Evolutionary conservation across 2,797 vertebrate genomes (phyloP).

Genomic region (Pseudotriccus pelzelni): DNA sequence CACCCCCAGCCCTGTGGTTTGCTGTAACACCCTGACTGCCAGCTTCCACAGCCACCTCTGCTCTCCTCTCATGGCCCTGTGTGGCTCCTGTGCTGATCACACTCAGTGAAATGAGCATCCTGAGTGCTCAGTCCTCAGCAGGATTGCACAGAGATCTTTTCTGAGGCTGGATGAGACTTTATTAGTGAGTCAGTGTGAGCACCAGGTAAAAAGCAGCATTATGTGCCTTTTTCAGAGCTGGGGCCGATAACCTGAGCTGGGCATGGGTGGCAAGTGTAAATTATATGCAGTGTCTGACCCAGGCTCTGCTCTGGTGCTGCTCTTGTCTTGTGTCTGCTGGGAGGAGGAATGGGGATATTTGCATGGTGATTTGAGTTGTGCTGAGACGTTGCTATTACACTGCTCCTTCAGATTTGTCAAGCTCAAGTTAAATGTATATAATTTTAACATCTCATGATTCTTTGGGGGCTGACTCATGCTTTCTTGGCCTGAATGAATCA

Average conservation of each 20-base stretch:
- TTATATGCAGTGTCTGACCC: background rate
- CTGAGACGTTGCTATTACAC: background rate
- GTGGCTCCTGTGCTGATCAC: background rate
- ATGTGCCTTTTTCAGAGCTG: background rate
- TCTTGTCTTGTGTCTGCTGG: background rate
- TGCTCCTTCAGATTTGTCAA: background rate
- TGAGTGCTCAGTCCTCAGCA: rapidly evolving
- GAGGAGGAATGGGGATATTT: background rate
- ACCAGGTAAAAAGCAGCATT: background rate
- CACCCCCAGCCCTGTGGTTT: background rate
- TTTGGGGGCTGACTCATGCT: slow-evolving; percentile 48
- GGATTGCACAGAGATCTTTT: background rate
- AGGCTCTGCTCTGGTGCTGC: background rate
- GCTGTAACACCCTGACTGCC: background rate
- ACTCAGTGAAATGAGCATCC: background rate
- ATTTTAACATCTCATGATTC: slow-evolving; percentile 61
- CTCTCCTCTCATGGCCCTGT: background rate
- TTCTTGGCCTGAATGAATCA: slow-evolving; percentile 66
- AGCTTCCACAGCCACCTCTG: background rate
- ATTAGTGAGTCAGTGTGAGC: background rate
- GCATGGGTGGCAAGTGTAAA: background rate
- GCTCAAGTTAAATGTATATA: slow-evolving; percentile 48
- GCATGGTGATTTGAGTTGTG: background rate
- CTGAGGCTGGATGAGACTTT: background rate
- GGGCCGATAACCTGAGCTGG: slow-evolving; percentile 5